These are phyloP conservation scores for Sicus ferrugineus DNA, from an alignment of 2,888 invertebrate species.

Conservation along the genomic window DNA sequence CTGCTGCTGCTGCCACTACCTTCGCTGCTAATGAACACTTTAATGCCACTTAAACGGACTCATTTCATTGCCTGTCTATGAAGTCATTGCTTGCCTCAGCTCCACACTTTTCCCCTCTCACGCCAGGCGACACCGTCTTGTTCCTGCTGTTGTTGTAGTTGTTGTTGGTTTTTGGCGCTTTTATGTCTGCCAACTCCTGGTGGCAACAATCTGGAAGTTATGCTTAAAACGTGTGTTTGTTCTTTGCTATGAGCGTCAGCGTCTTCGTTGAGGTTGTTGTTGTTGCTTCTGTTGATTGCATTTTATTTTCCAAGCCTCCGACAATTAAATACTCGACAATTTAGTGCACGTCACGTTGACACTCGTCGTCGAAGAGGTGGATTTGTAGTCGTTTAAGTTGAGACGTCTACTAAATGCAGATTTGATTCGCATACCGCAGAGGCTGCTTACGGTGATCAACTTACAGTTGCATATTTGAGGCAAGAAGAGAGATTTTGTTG, in stretches of 20 bases:
- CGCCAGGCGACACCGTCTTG: no score
- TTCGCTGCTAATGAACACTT: constrained; percentile 11
- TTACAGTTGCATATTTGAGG: neutral
- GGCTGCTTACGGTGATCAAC: neutral
- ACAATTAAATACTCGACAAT: constrained; percentile 26
- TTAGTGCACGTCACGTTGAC: constrained; percentile 3
- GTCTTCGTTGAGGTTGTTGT: neutral
- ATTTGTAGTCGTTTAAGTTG: neutral
- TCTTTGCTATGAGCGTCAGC: neutral
- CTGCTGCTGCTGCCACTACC: neutral
- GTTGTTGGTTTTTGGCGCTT: constrained; percentile 18
- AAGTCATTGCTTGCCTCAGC: neutral
- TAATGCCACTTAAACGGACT: constrained; percentile 14
- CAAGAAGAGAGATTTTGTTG: no score
- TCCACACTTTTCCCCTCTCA: no score
- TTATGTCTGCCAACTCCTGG: constrained; percentile 16
- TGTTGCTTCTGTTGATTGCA: neutral
- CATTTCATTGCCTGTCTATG: neutral
- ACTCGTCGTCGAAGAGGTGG: neutral
- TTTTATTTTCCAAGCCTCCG: constrained; percentile 15
- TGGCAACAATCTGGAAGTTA: neutral
- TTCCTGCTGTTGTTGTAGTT: neutral
- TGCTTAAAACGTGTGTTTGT: neutral
- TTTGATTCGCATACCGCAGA: constrained; percentile 23
- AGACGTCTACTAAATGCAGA: constrained; percentile 17